Evolutionary conservation across 2,113 vertebrate genomes (phyloP), one percentile per base, ranked within the genome.

Genomic region (Zosterops lateralis): DNA sequence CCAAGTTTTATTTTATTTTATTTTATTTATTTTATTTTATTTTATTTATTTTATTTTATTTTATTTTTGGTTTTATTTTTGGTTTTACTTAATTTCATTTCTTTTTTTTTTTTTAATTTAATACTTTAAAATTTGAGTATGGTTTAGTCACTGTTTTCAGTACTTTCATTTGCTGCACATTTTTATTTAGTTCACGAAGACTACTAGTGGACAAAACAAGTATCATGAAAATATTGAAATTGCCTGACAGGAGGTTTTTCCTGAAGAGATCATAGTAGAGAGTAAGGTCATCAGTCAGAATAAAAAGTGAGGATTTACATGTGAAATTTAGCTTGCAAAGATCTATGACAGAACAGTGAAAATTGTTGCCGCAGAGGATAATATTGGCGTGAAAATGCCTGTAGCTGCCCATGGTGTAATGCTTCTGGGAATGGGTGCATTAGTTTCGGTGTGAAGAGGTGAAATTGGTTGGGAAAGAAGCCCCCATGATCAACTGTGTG

Each of bases 401-500:
- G 9, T 22, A n/a, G 13, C 3, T 24, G 19, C 5, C 29, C 1
- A 14, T 29, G 14, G 1, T 8, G 1, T 24, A 40, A 54, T 50
- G 5, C 25, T 54, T 13, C 7, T 19, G 20, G 38, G 31, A 70
- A 28, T 7, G 17, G 5, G 3, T 53, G 4, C 6, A 3, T 54
- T 54, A 17, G 2, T 71, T 21, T 5, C 50, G 18, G 3, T 61
- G 22, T 13, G 25, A 21, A n/a, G 10, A 36, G 6, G 10, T 61
- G 5, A 11, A 28, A 47, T 18, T 64, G 5, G 1, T 10, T 4
- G 3, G 9, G 24, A 15, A 25, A 6, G 31, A 17, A 56, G 6
- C 2, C 5, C 3, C 8, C 8, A 3, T 0, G 2, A 12, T 22
- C 20, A 25, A 16, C 1, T 47, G 7, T 14, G 7, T 14, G 6